A percentile compares a stretch with the other conserved stretches of the same genome.
Evolutionary conservation across 2,888 invertebrate species (phyloP).

Genomic region (Drosophila atroscutellata): DNA sequence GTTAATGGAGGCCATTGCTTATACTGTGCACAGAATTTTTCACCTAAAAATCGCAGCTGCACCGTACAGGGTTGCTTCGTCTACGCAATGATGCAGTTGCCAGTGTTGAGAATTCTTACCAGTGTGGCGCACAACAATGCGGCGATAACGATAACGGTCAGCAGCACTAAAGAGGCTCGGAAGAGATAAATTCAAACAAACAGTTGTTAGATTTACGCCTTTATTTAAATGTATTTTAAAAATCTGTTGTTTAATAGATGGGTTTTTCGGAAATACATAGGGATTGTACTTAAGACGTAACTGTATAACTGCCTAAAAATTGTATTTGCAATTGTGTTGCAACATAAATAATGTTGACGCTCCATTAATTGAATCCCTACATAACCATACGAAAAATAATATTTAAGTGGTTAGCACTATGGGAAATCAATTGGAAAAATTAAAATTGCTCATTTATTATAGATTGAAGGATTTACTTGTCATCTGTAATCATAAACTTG

Average conservation of each 20-base stretch:
- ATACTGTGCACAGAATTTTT: conserved; percentile 50
- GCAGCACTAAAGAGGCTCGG: not conserved
- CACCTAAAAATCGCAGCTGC: conserved; percentile 61
- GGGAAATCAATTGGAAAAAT: conserved; percentile 45
- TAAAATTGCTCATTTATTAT: conserved; percentile 41
- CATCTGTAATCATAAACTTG: conserved; percentile 64
- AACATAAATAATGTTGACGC: conserved; percentile 38
- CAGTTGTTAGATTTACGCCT: conserved; percentile 45
- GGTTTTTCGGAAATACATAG: conserved; percentile 53
- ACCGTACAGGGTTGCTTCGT: conserved; percentile 46
- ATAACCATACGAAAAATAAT: conserved; percentile 54
- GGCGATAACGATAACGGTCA: conserved; percentile 19
- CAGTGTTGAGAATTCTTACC: not conserved
- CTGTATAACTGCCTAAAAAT: conserved; percentile 59
- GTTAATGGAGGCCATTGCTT: conserved; percentile 82
- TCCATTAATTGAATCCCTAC: conserved; percentile 18
- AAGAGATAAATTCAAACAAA: conserved; percentile 5
- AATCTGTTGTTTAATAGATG: conserved; percentile 53
- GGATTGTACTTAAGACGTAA: conserved; percentile 55
- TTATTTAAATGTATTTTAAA: conserved; percentile 64
- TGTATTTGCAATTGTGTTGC: conserved; percentile 40
- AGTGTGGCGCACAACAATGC: not conserved
- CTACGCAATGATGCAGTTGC: conserved; percentile 30
- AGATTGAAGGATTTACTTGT: conserved; percentile 70
- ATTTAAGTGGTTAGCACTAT: conserved; percentile 52